These are phyloP conservation scores for Lissonota sp. DNA, from an alignment of 2,888 invertebrate species.

Conservation along the genomic window DNA sequence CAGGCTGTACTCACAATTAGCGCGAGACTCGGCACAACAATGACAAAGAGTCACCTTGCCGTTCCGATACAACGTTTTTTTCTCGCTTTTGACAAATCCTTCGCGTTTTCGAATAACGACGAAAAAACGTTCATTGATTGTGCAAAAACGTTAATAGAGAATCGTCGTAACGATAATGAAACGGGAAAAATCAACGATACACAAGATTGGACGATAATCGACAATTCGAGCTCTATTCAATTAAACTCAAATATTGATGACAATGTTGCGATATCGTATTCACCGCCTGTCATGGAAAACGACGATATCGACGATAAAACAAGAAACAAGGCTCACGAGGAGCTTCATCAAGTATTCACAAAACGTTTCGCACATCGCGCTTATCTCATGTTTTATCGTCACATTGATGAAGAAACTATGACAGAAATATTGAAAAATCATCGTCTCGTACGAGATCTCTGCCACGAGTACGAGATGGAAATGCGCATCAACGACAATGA, in stretches of 20 bases:
- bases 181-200: constrained; percentile 21
- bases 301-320: constrained; percentile 75
- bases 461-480: constrained; percentile 89
- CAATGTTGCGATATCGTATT: constrained; percentile 87
- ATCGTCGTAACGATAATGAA: constrained; percentile 26
- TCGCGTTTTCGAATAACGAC: constrained; percentile 76
- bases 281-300: constrained; percentile 84
- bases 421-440: constrained; percentile 91
- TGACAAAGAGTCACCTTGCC: constrained; percentile 90
- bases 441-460: constrained; percentile 90
- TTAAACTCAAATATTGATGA: constrained; percentile 73
- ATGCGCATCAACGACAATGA: constrained; percentile 72
- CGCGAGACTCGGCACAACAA: constrained; percentile 90
- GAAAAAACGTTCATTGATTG: constrained; percentile 32
- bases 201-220: constrained; percentile 61
- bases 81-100: constrained; percentile 91
- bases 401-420: constrained; percentile 89
- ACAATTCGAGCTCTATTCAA: constrained; percentile 55
- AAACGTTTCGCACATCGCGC: constrained; percentile 93
- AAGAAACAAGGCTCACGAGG: constrained; percentile 87
- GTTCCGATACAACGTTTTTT: constrained; percentile 90
- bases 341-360: constrained; percentile 93
- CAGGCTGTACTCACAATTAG: constrained; percentile 93
- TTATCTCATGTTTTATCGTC: constrained; percentile 90
- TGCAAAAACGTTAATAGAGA: neutral